Conservation (phyloP, 2,888 invertebrate species). For the Agonopterix alstromeriana region DNA sequence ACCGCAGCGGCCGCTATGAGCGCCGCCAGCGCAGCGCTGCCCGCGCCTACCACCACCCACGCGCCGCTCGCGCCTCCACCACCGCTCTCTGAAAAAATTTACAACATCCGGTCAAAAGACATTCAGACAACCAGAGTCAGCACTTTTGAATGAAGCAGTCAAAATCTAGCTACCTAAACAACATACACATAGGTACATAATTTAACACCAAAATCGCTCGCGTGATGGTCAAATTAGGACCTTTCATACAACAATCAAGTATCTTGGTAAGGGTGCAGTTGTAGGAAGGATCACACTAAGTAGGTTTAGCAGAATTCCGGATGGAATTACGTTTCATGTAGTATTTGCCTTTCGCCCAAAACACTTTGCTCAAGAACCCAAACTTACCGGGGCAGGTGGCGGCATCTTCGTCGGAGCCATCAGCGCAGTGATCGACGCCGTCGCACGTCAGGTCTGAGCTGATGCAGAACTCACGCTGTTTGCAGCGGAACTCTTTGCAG, state of each 20-base stretch:
- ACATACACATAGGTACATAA: too few relatives aligned
- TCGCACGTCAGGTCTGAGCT: conserved; percentile 94
- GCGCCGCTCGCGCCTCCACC: conserved; percentile 81
- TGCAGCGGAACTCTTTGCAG: conserved; percentile 93
- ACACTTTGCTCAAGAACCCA: not conserved
- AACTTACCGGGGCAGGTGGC: conserved; percentile 89
- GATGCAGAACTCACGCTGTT: conserved; percentile 93
- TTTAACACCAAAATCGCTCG: too few relatives aligned
- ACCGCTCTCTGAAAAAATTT: conserved; percentile 49
- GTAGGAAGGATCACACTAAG: too few relatives aligned
- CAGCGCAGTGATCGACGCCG: conserved; percentile 94
- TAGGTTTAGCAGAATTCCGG: too few relatives aligned
- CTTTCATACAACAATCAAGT: too few relatives aligned
- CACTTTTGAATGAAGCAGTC: too few relatives aligned
- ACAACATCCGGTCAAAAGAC: not conserved
- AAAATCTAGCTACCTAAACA: too few relatives aligned
- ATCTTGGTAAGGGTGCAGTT: too few relatives aligned
- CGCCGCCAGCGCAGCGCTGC: conserved; percentile 81
- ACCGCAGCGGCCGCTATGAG: conserved; percentile 82
- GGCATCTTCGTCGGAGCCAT: conserved; percentile 94
- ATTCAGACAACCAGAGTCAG: too few relatives aligned
- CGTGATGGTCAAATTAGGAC: too few relatives aligned
- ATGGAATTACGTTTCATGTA: too few relatives aligned
- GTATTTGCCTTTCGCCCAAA: too few relatives aligned
- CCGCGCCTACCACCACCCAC: conserved; percentile 85